phyloP scores from a whole-genome alignment of 2,113 vertebrate genomes.

The Rhinolophus ferrumequinum region DNA sequence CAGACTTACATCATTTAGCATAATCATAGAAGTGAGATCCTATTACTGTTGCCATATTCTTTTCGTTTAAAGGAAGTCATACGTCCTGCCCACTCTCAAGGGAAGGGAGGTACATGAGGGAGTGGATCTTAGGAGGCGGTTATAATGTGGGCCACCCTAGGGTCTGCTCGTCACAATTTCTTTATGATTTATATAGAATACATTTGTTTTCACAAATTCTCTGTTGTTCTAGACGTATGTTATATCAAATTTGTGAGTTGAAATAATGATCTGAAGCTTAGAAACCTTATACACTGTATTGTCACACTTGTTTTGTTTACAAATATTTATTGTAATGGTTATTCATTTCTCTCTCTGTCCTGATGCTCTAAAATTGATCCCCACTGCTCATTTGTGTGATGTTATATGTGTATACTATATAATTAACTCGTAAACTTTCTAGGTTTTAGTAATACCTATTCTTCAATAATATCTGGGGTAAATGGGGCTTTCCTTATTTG shows the following conservation, averaged over 20 bases:
- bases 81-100: neutral
- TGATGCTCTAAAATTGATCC: neutral
- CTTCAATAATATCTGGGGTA: neutral
- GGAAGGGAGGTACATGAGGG: fast-evolving
- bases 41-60: neutral
- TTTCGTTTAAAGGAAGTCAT: neutral
- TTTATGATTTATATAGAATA: neutral
- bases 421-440: neutral
- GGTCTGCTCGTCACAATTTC: neutral
- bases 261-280: neutral
- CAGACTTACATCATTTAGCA: neutral
- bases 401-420: neutral
- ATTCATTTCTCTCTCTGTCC: neutral
- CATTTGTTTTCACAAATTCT: neutral
- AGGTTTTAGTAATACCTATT: neutral
- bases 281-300: neutral
- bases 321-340: neutral
- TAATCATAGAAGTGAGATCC: neutral
- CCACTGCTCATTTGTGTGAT: neutral
- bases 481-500: neutral
- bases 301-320: neutral
- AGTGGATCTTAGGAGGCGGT: neutral
- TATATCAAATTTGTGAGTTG: neutral
- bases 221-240: neutral
- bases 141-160: fast-evolving